A percentile compares a stretch with the other conserved stretches of the same genome.
Evolutionary conservation across 2,888 invertebrate genomes (phyloP).

Genomic region (Scaptomyza parva): DNA sequence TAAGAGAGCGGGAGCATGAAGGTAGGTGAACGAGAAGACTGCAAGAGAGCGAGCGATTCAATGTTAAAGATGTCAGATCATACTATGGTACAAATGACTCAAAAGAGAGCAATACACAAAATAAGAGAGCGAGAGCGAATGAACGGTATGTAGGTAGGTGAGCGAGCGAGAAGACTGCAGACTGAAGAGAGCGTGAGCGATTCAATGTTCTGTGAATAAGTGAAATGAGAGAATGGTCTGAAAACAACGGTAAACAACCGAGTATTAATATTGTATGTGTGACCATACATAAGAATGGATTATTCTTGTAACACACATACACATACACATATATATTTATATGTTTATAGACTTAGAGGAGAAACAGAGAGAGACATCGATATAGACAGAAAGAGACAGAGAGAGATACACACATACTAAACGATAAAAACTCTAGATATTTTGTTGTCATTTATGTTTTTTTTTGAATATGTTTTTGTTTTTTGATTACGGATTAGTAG

Average conservation of each 20-base stretch:
- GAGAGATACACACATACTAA: constrained; percentile 35
- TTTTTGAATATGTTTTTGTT: neutral
- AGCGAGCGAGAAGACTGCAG: neutral
- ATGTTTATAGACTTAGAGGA: constrained; percentile 9
- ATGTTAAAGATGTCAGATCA: neutral
- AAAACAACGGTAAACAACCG: constrained; percentile 39
- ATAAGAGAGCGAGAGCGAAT: constrained; percentile 25
- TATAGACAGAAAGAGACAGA: constrained; percentile 11
- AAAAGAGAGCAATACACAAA: no score
- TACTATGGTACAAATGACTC: neutral
- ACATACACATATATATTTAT: constrained; percentile 1
- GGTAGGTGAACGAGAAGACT: no score
- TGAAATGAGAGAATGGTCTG: constrained; percentile 28
- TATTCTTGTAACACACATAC: constrained; percentile 18
- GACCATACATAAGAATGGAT: constrained; percentile 27
- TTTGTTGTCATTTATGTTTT: neutral
- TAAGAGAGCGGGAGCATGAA: constrained; percentile 8
- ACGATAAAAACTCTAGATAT: constrained; percentile 22
- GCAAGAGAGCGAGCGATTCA: constrained; percentile 10
- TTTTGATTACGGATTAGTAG: constrained; percentile 28
- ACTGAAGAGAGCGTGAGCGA: constrained; percentile 12
- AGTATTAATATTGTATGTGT: constrained; percentile 10
- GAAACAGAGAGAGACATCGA: constrained; percentile 10
- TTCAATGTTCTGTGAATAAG: constrained; percentile 6
- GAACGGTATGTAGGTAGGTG: neutral